phyloP scores from a whole-genome alignment of 2,113 vertebrate genomes.

The Nothobranchius kuhntae region DNA sequence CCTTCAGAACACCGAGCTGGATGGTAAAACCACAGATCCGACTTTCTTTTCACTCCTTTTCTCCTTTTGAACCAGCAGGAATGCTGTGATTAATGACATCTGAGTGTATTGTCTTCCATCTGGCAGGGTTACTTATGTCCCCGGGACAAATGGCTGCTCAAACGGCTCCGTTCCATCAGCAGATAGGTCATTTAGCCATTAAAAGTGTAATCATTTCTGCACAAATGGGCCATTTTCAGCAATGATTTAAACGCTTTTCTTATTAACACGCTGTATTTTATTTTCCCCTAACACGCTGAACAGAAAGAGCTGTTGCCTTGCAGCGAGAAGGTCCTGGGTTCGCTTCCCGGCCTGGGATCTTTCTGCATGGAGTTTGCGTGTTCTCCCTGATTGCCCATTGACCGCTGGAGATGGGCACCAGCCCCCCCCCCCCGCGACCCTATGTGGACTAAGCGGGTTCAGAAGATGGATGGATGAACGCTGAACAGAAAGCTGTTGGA shows the following conservation, averaged over 20 bases:
- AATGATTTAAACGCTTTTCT: constrained; percentile 50
- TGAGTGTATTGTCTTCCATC: constrained; percentile 66
- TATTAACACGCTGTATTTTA: constrained; percentile 32
- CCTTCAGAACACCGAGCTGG: constrained; percentile 45
- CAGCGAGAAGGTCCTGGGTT: too few species aligned
- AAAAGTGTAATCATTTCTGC: constrained; percentile 57
- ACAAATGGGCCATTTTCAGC: constrained; percentile 51
- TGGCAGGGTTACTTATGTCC: constrained; percentile 69
- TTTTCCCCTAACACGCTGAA: too few species aligned
- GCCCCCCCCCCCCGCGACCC: too few species aligned
- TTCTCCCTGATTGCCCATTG: too few species aligned
- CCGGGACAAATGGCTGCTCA: constrained; percentile 62
- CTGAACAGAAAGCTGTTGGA: constrained; percentile 3
- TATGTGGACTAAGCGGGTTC: too few species aligned
- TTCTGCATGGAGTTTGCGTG: too few species aligned
- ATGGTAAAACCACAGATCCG: constrained; percentile 55
- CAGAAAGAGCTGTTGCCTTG: too few species aligned
- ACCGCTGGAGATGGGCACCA: too few species aligned
- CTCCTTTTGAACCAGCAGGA: constrained; percentile 57
- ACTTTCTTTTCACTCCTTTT: constrained; percentile 1
- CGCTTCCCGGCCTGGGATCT: too few species aligned
- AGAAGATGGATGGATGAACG: too few species aligned
- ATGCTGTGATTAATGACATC: constrained; percentile 70
- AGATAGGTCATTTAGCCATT: constrained; percentile 35
- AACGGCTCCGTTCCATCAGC: constrained; percentile 56